These are phyloP conservation scores for Plemyria rubiginata DNA, from an alignment of 2,888 invertebrate species.

Conservation along the genomic window DNA sequence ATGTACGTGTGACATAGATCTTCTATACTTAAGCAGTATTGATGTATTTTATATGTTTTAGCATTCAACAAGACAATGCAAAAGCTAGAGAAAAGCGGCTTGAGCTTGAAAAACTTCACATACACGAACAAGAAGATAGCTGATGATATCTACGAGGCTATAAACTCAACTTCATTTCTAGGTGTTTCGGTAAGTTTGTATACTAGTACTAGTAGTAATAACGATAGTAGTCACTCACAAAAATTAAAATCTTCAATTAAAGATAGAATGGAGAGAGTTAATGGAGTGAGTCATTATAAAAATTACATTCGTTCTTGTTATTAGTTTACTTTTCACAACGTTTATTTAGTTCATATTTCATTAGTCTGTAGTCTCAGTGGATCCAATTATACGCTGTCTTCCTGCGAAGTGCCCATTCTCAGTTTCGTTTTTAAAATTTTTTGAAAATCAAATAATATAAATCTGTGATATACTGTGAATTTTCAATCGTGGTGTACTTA, in stretches of 20 bases:
- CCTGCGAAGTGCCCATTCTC: too few relatives aligned
- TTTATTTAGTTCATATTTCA: not conserved
- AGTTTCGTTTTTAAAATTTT: too few relatives aligned
- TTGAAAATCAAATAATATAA: too few relatives aligned
- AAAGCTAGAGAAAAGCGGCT: slow-evolving; percentile 90
- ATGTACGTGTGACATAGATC: too few relatives aligned
- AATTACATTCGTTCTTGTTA: not conserved
- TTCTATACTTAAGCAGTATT: not conserved
- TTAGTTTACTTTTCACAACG: not conserved
- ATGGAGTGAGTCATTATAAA: not conserved
- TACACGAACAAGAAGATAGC: slow-evolving; percentile 98
- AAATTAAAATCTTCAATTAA: too few relatives aligned
- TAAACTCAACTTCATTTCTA: slow-evolving; percentile 98
- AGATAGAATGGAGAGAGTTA: not conserved
- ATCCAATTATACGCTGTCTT: not conserved
- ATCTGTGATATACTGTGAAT: too few relatives aligned
- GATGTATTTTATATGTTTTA: slow-evolving; percentile 60
- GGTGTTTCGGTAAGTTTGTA: slow-evolving; percentile 95
- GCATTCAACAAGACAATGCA: slow-evolving; percentile 99
- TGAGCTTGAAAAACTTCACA: slow-evolving; percentile 96
- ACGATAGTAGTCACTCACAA: too few relatives aligned
- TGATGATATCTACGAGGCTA: slow-evolving; percentile 97
- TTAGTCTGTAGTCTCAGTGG: not conserved
- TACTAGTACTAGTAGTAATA: too few relatives aligned
- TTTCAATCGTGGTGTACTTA: too few relatives aligned